Base-by-base conservation (phyloP, 2,888 invertebrate genomes). In the Drosophila lutescens region DNA sequence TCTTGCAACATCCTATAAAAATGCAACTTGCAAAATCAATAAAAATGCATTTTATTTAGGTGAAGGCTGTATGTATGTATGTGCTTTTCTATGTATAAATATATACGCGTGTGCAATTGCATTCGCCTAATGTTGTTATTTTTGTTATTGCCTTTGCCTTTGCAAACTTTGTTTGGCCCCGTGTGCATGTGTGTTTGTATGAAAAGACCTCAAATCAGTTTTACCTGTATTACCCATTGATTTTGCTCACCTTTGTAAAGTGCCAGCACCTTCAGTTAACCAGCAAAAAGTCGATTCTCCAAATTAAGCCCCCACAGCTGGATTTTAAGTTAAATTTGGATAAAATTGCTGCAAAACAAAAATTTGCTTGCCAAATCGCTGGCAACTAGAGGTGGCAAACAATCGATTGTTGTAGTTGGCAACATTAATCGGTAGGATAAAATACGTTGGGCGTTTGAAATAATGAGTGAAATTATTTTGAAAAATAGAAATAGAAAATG, bases 31-130 rank as follows among this genome's bases (percentile, higher is more conserved):
- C 68, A 63, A 63, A 62, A 63, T 63, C 49, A 63, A 63, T 63
- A 63, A 63, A 59, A 69, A 61, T 70, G 70, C 61, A 71, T 67
- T 78, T 80, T 75, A 76, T 78, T 53, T 86, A 54, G 87, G 85
- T 86, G 85, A 86, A 86, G 85, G 87, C 49, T 62, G 60, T 36
- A 26, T 34, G 26, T 46, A 26, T 10, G 23, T n/a, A 26, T 26
- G 32, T 34, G 32, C 4, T 12, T 17, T 17, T 20, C 3, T 20
- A 20, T n/a, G 15, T 47, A 4, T 32, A 6, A 20, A 20, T 32
- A 7, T 26, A 46, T 59, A 17, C 20, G 17, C 8, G 65, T 17
- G 32, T 57, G 23, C 41, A 41, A 41, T 55, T 55, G 67, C 58
- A 58, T 65, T 44, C 60, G 62, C 62, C 38, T 23, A 23, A 34